Evolutionary conservation across 2,888 invertebrate genomes (phyloP).

Genomic region (Chrysina gloriosa): DNA sequence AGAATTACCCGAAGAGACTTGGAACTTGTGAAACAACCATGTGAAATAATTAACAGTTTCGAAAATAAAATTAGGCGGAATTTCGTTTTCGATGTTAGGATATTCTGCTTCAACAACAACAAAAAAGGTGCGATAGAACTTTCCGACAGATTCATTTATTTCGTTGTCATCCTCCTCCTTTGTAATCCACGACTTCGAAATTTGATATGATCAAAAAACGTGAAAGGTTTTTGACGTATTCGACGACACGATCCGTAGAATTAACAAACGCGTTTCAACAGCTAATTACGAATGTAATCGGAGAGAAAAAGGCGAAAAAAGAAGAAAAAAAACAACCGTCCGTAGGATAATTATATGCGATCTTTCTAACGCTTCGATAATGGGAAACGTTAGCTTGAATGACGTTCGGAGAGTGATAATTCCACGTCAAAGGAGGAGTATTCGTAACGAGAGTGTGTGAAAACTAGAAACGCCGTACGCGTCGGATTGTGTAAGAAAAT

Average conservation of each 20-base stretch:
- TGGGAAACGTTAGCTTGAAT: conserved; percentile 24
- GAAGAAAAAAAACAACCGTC: background rate
- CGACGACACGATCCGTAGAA: conserved; percentile 1
- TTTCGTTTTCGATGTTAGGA: no score
- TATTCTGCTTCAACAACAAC: no score
- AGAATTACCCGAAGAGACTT: no score
- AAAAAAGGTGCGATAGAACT: no score
- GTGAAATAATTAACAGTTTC: no score
- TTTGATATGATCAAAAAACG: background rate
- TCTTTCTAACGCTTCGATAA: conserved; percentile 33
- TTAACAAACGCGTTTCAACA: conserved; percentile 30
- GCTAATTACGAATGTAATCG: conserved; percentile 21
- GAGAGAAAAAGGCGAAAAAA: background rate
- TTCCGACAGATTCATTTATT: no score
- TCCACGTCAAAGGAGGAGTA: background rate
- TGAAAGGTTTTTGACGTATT: background rate
- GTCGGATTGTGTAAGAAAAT: conserved; percentile 21
- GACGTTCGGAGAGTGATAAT: conserved; percentile 22
- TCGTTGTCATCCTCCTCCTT: no score
- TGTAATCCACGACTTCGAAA: no score
- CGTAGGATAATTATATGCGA: conserved; percentile 20
- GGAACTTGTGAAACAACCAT: no score
- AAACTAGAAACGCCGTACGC: no score
- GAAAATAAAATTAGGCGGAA: no score
- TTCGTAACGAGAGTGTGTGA: conserved; percentile 7